These are phyloP conservation scores for Aphelinus certus DNA, from an alignment of 1,140 invertebrate genomes.

Conservation along the genomic window DNA sequence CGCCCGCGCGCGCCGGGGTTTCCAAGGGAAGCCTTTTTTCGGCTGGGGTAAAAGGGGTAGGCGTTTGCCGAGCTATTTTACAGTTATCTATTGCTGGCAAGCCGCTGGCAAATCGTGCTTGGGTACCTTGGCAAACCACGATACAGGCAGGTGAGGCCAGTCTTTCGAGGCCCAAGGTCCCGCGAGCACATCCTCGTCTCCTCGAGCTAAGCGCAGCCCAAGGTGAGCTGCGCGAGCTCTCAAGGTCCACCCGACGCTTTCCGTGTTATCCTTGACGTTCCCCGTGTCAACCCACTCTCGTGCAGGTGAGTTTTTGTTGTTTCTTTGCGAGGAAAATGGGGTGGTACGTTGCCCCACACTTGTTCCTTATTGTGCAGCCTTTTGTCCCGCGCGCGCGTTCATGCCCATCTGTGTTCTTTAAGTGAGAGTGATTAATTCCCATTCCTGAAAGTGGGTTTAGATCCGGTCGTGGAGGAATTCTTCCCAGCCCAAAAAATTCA, in stretches of 20 bases:
- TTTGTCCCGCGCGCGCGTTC: too few relatives aligned
- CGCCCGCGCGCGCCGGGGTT: constrained; percentile 31
- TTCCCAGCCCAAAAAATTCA: too few relatives aligned
- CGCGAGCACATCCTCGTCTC: constrained; percentile 40
- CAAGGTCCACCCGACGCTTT: constrained; percentile 37
- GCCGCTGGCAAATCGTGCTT: constrained; percentile 46
- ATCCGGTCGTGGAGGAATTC: too few relatives aligned
- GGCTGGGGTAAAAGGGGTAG: constrained; percentile 51
- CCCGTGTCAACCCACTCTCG: neutral
- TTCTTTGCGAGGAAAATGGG: neutral
- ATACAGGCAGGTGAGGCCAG: constrained; percentile 56
- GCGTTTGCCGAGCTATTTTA: constrained; percentile 28
- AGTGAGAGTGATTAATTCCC: too few relatives aligned
- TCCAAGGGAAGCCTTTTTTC: constrained; percentile 35
- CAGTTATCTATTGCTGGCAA: constrained; percentile 46
- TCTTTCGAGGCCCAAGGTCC: constrained; percentile 56
- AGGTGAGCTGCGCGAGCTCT: constrained; percentile 38
- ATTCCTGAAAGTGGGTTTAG: too few relatives aligned
- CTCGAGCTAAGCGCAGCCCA: too few relatives aligned
- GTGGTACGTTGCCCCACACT: too few relatives aligned
- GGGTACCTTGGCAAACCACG: constrained; percentile 48
- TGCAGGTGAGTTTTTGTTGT: constrained; percentile 23
- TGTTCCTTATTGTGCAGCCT: too few relatives aligned
- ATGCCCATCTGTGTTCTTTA: too few relatives aligned
- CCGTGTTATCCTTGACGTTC: neutral